Evolutionary conservation across 1,140 invertebrate species (phyloP).

Genomic region (Drosophila serrata): DNA sequence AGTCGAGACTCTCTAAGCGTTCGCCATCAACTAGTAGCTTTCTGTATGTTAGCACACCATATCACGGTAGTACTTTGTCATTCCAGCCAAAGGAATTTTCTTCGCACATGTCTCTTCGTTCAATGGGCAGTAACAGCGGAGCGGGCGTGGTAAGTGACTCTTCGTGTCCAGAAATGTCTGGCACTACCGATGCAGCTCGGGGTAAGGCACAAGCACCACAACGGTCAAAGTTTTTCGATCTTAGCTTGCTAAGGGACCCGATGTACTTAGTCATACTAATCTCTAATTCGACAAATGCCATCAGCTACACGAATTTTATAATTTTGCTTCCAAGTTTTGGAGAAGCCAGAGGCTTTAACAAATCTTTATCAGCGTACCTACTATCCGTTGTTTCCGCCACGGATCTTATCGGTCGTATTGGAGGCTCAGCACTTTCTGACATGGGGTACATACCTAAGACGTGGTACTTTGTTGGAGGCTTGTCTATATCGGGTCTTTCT

Average conservation of each 20-base stretch:
- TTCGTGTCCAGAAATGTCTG: conserved; percentile 8
- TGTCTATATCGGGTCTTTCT: conserved; percentile 91
- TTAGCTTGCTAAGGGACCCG: conserved; percentile 91
- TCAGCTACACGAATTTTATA: conserved; percentile 94
- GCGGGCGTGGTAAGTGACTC: conserved; percentile 60
- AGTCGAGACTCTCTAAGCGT: conserved; percentile 86
- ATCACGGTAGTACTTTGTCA: conserved; percentile 92
- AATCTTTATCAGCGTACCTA: conserved; percentile 89
- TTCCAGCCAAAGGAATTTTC: conserved; percentile 92
- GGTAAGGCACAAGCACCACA: conserved; percentile 49
- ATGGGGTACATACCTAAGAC: conserved; percentile 90
- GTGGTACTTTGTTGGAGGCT: conserved; percentile 92
- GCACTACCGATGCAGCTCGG: conserved; percentile 54
- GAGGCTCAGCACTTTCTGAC: conserved; percentile 93
- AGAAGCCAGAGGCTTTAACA: conserved; percentile 89
- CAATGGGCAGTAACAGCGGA: conserved; percentile 83
- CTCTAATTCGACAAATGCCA: conserved; percentile 93
- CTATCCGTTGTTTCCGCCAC: conserved; percentile 92
- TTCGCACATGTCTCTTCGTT: conserved; percentile 91
- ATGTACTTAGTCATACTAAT: conserved; percentile 93
- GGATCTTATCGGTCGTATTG: conserved; percentile 92
- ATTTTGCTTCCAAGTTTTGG: conserved; percentile 92
- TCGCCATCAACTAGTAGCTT: conserved; percentile 93
- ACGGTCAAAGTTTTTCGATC: conserved; percentile 90
- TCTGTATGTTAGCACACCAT: conserved; percentile 93